Evolutionary conservation across 2,113 vertebrate species (phyloP).

Genomic region (Epinephelus moara): DNA sequence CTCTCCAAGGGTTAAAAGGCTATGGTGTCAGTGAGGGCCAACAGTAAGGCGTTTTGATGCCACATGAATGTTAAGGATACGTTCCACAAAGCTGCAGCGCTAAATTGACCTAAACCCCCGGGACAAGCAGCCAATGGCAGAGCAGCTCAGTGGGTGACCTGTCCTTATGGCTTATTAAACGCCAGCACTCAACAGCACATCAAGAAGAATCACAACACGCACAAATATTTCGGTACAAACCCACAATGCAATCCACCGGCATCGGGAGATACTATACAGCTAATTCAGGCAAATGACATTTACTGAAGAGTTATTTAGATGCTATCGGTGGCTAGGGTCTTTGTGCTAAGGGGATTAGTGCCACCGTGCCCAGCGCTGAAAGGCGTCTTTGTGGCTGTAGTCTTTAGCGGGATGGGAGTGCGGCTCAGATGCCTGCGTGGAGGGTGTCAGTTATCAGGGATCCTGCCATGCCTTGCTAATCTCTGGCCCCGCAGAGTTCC

Average conservation of each 20-base stretch:
- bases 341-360: conserved; percentile 82
- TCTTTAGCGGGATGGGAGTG: conserved; percentile 78
- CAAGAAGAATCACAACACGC: conserved; percentile 76
- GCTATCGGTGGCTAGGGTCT: conserved; percentile 78
- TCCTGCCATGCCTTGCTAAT: conserved; percentile 84
- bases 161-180: conserved; percentile 63
- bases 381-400: conserved; percentile 78
- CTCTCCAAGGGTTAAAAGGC: conserved; percentile 56
- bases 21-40: conserved; percentile 54
- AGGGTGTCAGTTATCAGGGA: conserved; percentile 86
- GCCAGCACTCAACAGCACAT: conserved; percentile 62
- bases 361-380: conserved; percentile 76
- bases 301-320: conserved; percentile 84
- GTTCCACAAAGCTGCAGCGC: conserved; percentile 71
- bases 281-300: conserved; percentile 82
- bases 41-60: conserved; percentile 59
- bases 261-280: conserved; percentile 72
- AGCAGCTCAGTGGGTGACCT: conserved; percentile 43
- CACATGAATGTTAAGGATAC: conserved; percentile 67
- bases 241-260: conserved; percentile 59
- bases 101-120: conserved; percentile 66
- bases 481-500: conserved; percentile 80
- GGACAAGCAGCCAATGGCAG: conserved; percentile 50
- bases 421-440: conserved; percentile 76
- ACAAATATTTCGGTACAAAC: conserved; percentile 73